These are phyloP conservation scores for Ormyrus nitidulus DNA, from an alignment of 2,888 invertebrate genomes.

Conservation along the genomic window DNA sequence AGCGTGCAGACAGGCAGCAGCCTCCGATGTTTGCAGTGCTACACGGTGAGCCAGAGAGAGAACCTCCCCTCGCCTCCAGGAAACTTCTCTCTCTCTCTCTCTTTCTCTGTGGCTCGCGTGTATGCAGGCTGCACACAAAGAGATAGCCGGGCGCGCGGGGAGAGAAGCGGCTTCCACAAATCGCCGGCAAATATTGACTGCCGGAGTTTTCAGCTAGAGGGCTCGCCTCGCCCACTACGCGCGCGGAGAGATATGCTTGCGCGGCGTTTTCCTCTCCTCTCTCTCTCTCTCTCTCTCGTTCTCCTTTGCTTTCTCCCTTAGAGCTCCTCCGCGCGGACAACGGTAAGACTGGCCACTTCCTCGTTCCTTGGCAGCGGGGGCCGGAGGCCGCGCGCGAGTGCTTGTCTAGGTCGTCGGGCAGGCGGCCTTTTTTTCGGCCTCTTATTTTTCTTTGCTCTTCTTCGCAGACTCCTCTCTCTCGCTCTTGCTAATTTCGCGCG, in stretches of 20 bases:
- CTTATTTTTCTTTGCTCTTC: not conserved
- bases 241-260: too few relatives aligned
- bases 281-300: too few relatives aligned
- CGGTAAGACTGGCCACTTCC: not conserved
- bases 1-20: not conserved
- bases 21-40: too few relatives aligned
- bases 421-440: not conserved
- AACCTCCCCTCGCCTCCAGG: not conserved
- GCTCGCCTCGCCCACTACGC: constrained; percentile 24
- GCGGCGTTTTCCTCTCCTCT: too few relatives aligned
- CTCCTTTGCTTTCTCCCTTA: too few relatives aligned
- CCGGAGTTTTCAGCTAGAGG: constrained; percentile 54
- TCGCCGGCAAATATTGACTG: constrained; percentile 64
- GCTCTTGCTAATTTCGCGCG: too few relatives aligned
- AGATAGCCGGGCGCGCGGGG: too few relatives aligned
- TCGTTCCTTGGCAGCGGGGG: not conserved
- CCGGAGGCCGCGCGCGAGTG: not conserved
- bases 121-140: constrained; percentile 4
- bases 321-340: not conserved
- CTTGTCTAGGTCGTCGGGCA: constrained; percentile 1
- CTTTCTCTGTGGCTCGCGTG: too few relatives aligned
- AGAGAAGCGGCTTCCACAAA: constrained; percentile 57
- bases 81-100: not conserved
- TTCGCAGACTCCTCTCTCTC: not conserved
- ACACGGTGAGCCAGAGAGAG: too few relatives aligned